phyloP scores from a whole-genome alignment of 1,140 invertebrate species.

The Armadillidium nasatum region DNA sequence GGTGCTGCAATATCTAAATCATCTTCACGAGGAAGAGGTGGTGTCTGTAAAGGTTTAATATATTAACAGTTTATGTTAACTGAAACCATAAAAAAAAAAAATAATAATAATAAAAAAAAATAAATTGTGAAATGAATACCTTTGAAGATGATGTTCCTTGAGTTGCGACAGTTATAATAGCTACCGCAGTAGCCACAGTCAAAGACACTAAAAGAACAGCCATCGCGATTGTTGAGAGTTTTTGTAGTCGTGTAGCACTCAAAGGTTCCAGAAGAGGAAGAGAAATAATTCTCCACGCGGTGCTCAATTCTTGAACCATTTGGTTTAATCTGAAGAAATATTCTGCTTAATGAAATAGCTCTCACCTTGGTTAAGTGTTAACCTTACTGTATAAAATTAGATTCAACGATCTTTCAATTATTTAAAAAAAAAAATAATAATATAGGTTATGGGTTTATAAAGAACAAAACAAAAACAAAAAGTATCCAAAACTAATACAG shows the following conservation, averaged over 20 bases:
- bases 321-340: conserved; percentile 28
- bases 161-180: conserved; percentile 61
- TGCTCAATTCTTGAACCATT: conserved; percentile 64
- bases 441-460: too few relatives aligned
- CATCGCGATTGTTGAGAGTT: conserved; percentile 68
- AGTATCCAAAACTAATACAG: too few relatives aligned
- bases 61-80: too few relatives aligned
- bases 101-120: too few relatives aligned
- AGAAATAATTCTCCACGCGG: conserved; percentile 73
- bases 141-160: conserved; percentile 57
- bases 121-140: conserved; percentile 38
- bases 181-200: conserved; percentile 62
- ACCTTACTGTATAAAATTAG: too few relatives aligned
- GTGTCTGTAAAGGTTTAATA: conserved; percentile 28
- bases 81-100: too few relatives aligned
- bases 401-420: too few relatives aligned
- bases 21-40: conserved; percentile 40
- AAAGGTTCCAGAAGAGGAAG: conserved; percentile 82
- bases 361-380: too few relatives aligned
- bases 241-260: conserved; percentile 69
- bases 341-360: too few relatives aligned
- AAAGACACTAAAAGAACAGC: conserved; percentile 75
- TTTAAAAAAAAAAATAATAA: too few relatives aligned
- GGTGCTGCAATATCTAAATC: conserved; percentile 38
- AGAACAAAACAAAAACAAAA: too few relatives aligned